Conservation (phyloP, 2,888 invertebrate genomes). For the Shargacucullia verbasci region DNA sequence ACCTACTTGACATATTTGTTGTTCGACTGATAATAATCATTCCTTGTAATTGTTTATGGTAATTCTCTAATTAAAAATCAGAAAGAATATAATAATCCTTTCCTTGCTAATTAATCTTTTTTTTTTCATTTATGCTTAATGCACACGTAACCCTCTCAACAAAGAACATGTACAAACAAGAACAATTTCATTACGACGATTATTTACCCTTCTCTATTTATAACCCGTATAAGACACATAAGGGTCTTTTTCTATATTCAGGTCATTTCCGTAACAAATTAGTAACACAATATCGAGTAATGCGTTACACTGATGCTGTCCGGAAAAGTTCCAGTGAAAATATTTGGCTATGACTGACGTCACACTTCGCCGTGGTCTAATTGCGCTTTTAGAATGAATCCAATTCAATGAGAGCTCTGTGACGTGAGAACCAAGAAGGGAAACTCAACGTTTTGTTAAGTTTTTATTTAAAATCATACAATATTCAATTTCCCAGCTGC, state of each 20-base stretch:
- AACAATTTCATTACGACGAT: conserved; percentile 8
- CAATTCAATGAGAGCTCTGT: not conserved
- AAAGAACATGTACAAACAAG: not conserved
- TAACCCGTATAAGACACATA: conserved; percentile 24
- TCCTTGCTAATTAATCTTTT: no score
- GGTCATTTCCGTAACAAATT: conserved; percentile 44
- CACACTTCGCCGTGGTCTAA: conserved; percentile 24
- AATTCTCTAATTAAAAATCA: no score
- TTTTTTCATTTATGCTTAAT: no score
- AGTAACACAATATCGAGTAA: conserved; percentile 39
- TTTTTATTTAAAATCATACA: no score
- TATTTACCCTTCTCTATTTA: conserved; percentile 1
- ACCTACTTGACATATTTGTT: no score
- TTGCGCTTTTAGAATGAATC: conserved; percentile 22
- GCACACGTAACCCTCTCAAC: no score
- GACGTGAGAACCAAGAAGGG: not conserved
- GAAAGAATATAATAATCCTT: no score
- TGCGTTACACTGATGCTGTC: conserved; percentile 21
- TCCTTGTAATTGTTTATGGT: conserved; percentile 8
- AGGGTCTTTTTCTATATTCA: conserved; percentile 23
- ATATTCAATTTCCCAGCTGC: no score
- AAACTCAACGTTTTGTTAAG: no score
- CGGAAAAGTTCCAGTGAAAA: conserved; percentile 37
- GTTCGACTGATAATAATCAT: no score
- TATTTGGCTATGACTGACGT: conserved; percentile 40